Evolutionary conservation across 2,888 invertebrate species (phyloP).

Genomic region (Anodontia alba): DNA sequence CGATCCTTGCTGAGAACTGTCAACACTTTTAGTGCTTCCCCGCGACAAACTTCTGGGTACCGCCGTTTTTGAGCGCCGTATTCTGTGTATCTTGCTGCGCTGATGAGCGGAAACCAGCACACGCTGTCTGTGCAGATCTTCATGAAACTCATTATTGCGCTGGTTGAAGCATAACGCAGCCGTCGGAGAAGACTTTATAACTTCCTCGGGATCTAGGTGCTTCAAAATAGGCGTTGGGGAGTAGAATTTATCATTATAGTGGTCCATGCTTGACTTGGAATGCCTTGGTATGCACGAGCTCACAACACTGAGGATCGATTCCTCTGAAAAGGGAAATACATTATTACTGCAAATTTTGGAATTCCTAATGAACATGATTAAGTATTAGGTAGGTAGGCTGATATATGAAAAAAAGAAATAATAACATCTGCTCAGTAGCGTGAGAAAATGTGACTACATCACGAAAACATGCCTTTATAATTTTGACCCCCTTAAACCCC

Average conservation of each 20-base stretch:
- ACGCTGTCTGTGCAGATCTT: slow-evolving; percentile 58
- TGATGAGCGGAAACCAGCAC: slow-evolving; percentile 62
- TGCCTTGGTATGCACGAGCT: slow-evolving; percentile 52
- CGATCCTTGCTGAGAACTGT: background rate
- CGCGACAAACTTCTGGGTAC: background rate
- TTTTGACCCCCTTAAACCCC: no score
- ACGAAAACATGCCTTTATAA: no score
- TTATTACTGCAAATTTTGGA: no score
- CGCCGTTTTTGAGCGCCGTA: slow-evolving; percentile 47
- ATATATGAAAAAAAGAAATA: no score
- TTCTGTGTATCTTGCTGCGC: slow-evolving; percentile 48
- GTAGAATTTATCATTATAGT: slow-evolving; percentile 41
- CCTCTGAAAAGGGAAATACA: slow-evolving; percentile 48
- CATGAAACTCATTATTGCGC: slow-evolving; percentile 53
- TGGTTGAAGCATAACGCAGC: slow-evolving; percentile 44
- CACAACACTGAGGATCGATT: slow-evolving; percentile 55
- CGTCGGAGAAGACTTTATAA: slow-evolving; percentile 40
- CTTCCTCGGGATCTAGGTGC: slow-evolving; percentile 39
- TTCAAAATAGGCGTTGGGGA: slow-evolving; percentile 40
- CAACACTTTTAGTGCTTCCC: background rate
- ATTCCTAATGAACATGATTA: background rate
- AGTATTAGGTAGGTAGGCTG: no score
- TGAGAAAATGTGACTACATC: no score
- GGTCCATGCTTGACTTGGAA: slow-evolving; percentile 36
- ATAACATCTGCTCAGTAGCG: no score